Percentiles rank a stretch among this genome's conserved stretches.
phyloP scores from a whole-genome alignment of 2,888 invertebrate genomes.

The Oscheius onirici region DNA sequence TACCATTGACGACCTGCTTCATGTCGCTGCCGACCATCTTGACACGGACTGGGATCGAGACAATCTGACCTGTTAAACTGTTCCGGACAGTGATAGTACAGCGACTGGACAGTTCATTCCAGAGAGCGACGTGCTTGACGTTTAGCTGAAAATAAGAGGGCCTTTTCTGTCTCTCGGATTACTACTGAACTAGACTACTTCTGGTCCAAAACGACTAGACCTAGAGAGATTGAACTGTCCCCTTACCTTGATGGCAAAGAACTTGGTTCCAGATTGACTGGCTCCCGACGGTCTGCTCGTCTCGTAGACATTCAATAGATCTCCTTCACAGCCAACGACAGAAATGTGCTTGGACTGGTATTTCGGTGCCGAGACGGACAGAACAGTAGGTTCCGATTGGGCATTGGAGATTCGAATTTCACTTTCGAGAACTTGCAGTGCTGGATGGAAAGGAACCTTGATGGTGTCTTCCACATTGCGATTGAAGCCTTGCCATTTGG shows the following conservation, averaged over 20 bases:
- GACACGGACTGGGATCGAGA: slow-evolving; percentile 49
- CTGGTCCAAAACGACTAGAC: no score
- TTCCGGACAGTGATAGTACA: slow-evolving; percentile 45
- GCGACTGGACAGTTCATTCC: slow-evolving; percentile 40
- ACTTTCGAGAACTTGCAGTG: not conserved
- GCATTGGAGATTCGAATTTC: slow-evolving; percentile 46
- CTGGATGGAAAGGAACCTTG: slow-evolving; percentile 39
- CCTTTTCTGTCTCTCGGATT: no score
- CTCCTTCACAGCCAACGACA: slow-evolving; percentile 44
- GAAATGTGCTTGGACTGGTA: slow-evolving; percentile 39
- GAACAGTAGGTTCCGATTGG: slow-evolving; percentile 31
- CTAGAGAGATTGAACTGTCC: no score
- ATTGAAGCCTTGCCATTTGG: slow-evolving; percentile 37
- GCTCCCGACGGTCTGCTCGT: slow-evolving; percentile 1
- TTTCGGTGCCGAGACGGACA: slow-evolving; percentile 41
- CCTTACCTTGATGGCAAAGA: slow-evolving; percentile 38
- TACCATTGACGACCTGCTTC: slow-evolving; percentile 37
- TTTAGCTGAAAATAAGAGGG: slow-evolving; percentile 35
- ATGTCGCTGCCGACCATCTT: slow-evolving; percentile 51
- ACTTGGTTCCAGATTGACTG: slow-evolving; percentile 40
- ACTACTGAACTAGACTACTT: no score
- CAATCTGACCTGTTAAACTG: slow-evolving; percentile 41
- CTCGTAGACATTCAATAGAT: slow-evolving; percentile 36
- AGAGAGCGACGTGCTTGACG: slow-evolving; percentile 45
- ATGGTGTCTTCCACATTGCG: not conserved